Conservation (phyloP, 2,797 vertebrate species). For the Triplophysa bombifrons region DNA sequence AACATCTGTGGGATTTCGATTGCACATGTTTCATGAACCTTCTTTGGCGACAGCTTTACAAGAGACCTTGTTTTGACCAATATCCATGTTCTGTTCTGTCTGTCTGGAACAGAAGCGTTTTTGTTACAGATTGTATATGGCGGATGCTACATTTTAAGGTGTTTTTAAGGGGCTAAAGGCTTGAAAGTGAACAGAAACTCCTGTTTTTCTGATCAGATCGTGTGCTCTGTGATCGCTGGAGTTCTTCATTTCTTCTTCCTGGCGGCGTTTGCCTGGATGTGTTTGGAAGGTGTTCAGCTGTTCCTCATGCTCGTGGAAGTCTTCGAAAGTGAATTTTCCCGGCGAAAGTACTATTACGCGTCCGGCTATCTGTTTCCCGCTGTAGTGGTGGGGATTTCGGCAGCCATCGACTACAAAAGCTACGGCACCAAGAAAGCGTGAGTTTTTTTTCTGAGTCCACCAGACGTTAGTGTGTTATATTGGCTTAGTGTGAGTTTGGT, state of each 20-base stretch:
- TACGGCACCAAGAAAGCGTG: constrained; percentile 94
- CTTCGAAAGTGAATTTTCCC: constrained; percentile 97
- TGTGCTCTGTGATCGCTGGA: constrained; percentile 94
- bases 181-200: not conserved
- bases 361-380: constrained; percentile 95
- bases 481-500: not conserved
- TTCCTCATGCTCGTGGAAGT: constrained; percentile 98
- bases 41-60: not conserved
- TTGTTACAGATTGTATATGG: not conserved
- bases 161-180: not conserved
- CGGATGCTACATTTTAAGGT: not conserved
- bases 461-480: not conserved
- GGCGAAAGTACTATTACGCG: constrained; percentile 95
- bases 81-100: no score
- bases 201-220: constrained; percentile 76
- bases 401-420: constrained; percentile 95
- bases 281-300: constrained; percentile 96
- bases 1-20: no score
- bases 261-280: constrained; percentile 97
- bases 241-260: constrained; percentile 98
- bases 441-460: constrained; percentile 72
- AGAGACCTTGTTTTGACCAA: not conserved
- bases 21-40: no score
- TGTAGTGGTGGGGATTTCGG: constrained; percentile 93
- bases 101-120: no score